phyloP scores from a whole-genome alignment of 2,797 vertebrate species.

The Nyctibius grandis region DNA sequence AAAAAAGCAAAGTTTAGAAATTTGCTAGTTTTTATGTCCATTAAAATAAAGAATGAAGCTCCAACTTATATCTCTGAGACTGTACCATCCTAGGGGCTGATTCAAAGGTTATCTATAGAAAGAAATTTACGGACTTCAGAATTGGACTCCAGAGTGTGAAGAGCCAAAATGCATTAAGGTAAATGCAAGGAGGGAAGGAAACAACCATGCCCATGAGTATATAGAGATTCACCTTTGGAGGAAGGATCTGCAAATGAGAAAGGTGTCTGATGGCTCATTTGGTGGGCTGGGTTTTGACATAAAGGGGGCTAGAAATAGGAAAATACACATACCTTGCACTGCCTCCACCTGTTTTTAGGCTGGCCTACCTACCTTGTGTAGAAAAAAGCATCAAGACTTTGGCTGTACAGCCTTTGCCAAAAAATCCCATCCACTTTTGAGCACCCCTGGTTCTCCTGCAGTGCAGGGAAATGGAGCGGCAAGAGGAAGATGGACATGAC shows the following conservation, averaged over 20 bases:
- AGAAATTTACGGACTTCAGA: neutral
- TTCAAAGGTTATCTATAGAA: neutral
- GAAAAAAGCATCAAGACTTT: neutral
- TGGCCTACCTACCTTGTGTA: neutral
- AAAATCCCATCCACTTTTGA: neutral
- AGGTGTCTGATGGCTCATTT: neutral
- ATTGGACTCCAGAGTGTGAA: neutral
- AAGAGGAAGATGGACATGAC: conserved; percentile 12
- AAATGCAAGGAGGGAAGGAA: neutral
- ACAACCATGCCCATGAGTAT: neutral
- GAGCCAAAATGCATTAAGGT: neutral
- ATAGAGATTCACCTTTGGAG: neutral
- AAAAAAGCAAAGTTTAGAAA: neutral
- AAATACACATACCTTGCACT: neutral
- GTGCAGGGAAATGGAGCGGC: conserved; percentile 29
- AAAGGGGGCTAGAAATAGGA: neutral
- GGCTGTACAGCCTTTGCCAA: neutral
- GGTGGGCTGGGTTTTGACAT: neutral
- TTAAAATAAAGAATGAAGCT: neutral
- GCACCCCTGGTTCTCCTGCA: neutral
- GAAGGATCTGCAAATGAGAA: neutral
- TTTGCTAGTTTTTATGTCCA: neutral
- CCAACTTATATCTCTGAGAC: neutral
- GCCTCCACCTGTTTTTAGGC: neutral
- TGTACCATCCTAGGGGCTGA: neutral